Evolutionary conservation across 2,888 invertebrate genomes (phyloP), one percentile per base, ranked within the genome.

Genomic region (Cheiracanthium punctorium): DNA sequence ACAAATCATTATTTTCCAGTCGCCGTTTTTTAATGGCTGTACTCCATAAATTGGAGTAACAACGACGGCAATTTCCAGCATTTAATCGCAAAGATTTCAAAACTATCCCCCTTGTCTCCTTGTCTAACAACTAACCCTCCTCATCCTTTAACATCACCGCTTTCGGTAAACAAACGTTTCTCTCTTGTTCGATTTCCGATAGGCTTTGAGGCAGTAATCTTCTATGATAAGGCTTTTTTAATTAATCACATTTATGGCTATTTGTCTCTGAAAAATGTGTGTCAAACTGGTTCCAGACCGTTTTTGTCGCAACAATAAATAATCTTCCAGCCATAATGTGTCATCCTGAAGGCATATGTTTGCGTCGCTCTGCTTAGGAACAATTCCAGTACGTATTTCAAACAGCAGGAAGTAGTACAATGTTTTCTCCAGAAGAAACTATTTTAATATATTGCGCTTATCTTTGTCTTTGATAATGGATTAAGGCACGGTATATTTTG

Each of bases 291-390:
- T 69, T 74, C 14, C 58, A 30, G 48, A 52, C 74, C 65, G 33
- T n/a, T 73, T 76, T 64, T 76, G 82, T 72, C 71, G 67, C 48
- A n/a, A 37, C 71, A 20, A 82, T 82, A 82, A 82, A 82, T 82
- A 72, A 77, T 64, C 64, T 32, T 0, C 30, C 2, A 32, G 17
- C 10, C 17, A 2, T 10, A 48, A 48, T 17, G 17, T 17, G 48
- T 48, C 48, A 48, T 48, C 48, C 48, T 48, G 48, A 17, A 48
- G 48, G 48, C 48, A 48, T 48, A 10, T n/a, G 7, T 48, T 17
- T 17, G 2, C 17, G 8, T 17, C 48, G 2, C 2, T 10, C 48
- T 2, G 12, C 8, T 48, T 10, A 5, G 12, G 17, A 48, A 48
- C 2, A 17, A 17, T 5, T 48, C 17, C 48, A 10, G 17, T 5